Evolutionary conservation across 2,888 invertebrate genomes (phyloP).

Genomic region (Amblyjoppa proteus): DNA sequence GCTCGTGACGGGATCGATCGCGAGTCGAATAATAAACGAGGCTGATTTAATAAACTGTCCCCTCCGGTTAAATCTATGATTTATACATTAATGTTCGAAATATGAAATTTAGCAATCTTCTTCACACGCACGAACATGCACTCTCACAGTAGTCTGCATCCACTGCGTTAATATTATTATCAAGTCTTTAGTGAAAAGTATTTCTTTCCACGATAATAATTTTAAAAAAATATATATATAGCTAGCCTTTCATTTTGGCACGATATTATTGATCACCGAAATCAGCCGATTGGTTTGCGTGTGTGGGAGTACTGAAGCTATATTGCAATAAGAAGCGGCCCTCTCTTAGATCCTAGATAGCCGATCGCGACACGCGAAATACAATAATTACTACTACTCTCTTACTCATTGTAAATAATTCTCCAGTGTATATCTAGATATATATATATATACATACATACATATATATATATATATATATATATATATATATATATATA

Average conservation of each 20-base stretch:
- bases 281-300: constrained; percentile 73
- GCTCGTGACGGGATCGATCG: constrained; percentile 6
- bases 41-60: not conserved
- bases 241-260: constrained; percentile 62
- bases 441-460: constrained; percentile 38
- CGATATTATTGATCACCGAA: constrained; percentile 57
- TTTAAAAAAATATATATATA: constrained; percentile 7
- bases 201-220: constrained; percentile 29
- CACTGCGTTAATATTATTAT: constrained; percentile 39
- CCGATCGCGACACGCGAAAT: constrained; percentile 59
- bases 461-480: constrained; percentile 38
- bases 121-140: constrained; percentile 57
- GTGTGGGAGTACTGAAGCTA: constrained; percentile 72
- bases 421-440: constrained; percentile 18
- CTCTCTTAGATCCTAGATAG: constrained; percentile 69
- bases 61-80: constrained; percentile 30
- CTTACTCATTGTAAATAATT: constrained; percentile 14
- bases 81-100: constrained; percentile 3
- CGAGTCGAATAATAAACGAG: constrained; percentile 32
- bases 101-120: constrained; percentile 27
- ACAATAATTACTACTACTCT: constrained; percentile 6
- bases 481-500: constrained; percentile 40
- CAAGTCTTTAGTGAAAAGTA: constrained; percentile 36
- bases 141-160: constrained; percentile 56
- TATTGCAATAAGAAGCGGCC: constrained; percentile 59